phyloP scores from a whole-genome alignment of 1,140 invertebrate species.

The Pogonomyrmex barbatus region DNA sequence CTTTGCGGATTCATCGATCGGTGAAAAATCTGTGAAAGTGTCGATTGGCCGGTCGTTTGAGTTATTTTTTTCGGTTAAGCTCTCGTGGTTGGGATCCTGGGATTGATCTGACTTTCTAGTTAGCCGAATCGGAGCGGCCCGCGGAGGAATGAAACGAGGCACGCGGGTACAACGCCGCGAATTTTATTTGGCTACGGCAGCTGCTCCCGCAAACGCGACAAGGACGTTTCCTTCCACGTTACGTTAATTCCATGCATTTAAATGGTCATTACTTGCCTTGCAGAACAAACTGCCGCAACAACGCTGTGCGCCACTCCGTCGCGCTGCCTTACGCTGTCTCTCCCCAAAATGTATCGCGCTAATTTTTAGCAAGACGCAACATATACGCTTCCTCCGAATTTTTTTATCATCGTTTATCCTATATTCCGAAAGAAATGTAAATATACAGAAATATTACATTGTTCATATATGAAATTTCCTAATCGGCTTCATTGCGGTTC shows the following conservation, averaged over 20 bases:
- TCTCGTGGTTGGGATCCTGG: constrained; percentile 63
- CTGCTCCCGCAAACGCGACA: constrained; percentile 40
- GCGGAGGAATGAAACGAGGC: constrained; percentile 66
- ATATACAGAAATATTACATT: neutral
- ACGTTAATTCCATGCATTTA: constrained; percentile 79
- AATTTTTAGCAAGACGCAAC: constrained; percentile 10
- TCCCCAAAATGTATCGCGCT: neutral
- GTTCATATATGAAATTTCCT: constrained; percentile 27
- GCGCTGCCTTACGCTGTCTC: neutral
- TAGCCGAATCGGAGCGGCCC: constrained; percentile 68
- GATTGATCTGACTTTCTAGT: constrained; percentile 65
- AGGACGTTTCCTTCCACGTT: constrained; percentile 56
- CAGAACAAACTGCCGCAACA: constrained; percentile 51
- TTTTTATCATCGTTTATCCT: neutral
- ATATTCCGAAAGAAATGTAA: neutral
- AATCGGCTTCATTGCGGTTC: constrained; percentile 49
- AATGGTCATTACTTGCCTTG: constrained; percentile 76
- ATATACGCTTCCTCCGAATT: neutral
- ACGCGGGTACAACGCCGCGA: constrained; percentile 60
- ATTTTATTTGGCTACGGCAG: constrained; percentile 69
- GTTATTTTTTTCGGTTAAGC: constrained; percentile 69
- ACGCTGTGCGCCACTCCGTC: neutral
- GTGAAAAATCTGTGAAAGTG: constrained; percentile 55
- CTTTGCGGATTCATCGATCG: constrained; percentile 43
- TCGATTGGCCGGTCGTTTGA: constrained; percentile 46